These are phyloP conservation scores for Chrysogorgia sp. DNA, from an alignment of 92 coral and sea anemone genomes.

Conservation along the genomic window DNA sequence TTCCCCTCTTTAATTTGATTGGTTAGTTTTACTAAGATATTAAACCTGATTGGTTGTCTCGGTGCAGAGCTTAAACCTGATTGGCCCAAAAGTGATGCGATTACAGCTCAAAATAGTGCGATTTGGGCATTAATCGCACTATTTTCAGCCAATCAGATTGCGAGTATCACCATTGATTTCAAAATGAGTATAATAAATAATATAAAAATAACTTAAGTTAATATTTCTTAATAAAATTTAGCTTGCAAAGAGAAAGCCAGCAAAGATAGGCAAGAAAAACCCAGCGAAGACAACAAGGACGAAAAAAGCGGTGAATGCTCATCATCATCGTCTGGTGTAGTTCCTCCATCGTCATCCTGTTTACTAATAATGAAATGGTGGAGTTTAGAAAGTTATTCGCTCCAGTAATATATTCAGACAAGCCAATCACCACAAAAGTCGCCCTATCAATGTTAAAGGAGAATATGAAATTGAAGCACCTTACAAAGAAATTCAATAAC, in stretches of 20 bases:
- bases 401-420: background rate
- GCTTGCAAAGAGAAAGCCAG: conserved; percentile 3
- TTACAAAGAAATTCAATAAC: too few relatives aligned
- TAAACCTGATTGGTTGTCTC: too few relatives aligned
- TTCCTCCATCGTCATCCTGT: background rate
- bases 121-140: too few relatives aligned
- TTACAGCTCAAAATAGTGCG: too few relatives aligned
- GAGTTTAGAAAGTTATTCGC: conserved; percentile 1
- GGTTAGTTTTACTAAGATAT: too few relatives aligned
- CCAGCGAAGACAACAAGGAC: background rate
- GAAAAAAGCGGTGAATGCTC: background rate
- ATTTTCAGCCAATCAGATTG: too few relatives aligned
- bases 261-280: conserved; percentile 7
- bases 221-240: conserved; percentile 3
- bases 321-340: background rate
- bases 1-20: too few relatives aligned
- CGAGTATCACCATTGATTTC: too few relatives aligned
- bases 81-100: too few relatives aligned
- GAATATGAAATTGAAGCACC: background rate
- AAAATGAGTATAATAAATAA: background rate
- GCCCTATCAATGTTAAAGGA: background rate
- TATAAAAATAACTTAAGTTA: conserved; percentile 8
- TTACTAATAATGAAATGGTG: background rate
- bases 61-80: too few relatives aligned
- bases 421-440: conserved; percentile 5